Evolutionary conservation across 2,113 vertebrate genomes (phyloP).

Genomic region (Micromys minutus): DNA sequence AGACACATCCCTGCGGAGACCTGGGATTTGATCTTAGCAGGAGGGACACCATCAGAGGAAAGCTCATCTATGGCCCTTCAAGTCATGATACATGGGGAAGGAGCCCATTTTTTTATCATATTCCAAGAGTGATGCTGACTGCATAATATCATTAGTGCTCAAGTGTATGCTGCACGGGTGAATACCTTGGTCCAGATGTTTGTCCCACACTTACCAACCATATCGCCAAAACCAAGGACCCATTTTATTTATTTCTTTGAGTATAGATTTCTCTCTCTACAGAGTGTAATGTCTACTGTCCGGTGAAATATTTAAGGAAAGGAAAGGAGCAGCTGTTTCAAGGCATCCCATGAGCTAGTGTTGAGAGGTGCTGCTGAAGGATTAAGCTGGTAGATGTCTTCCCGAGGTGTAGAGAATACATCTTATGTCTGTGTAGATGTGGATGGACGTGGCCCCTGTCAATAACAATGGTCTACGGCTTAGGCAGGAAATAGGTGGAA

Average conservation of each 20-base stretch:
- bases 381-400: not conserved
- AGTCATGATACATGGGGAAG: not conserved
- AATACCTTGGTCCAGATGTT: not conserved
- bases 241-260: not conserved
- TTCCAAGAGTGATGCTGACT: not conserved
- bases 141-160: not conserved
- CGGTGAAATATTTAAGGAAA: not conserved
- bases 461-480: too few species aligned
- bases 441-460: too few species aligned
- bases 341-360: not conserved
- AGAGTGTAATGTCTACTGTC: not conserved
- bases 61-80: not conserved
- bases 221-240: not conserved
- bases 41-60: not conserved
- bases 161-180: not conserved
- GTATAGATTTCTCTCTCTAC: not conserved
- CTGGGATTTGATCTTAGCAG: not conserved
- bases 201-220: not conserved
- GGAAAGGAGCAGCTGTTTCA: not conserved
- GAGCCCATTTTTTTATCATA: not conserved
- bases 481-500: too few species aligned
- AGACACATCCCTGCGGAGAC: not conserved
- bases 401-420: not conserved
- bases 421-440: too few species aligned
- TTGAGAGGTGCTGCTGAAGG: not conserved